These are phyloP conservation scores for Orchesellides sinensis DNA, from an alignment of 2,888 invertebrate species.

Conservation along the genomic window DNA sequence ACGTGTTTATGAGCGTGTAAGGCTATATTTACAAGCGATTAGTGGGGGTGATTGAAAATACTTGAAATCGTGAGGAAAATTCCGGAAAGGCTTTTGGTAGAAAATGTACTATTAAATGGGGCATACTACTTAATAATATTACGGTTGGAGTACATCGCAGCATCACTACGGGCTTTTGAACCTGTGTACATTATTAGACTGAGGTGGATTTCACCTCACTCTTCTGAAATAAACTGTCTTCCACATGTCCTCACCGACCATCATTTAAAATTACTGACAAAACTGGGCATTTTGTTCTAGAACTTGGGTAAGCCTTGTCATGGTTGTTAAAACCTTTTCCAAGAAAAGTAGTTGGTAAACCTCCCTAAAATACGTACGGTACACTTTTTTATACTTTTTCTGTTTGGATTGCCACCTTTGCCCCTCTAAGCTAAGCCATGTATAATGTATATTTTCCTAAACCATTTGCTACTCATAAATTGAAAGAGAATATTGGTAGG, in stretches of 20 bases:
- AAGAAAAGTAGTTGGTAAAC: slow-evolving; percentile 12
- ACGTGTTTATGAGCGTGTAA: slow-evolving; percentile 37
- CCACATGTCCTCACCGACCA: neutral
- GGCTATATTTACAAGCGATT: slow-evolving; percentile 45
- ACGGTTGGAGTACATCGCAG: neutral
- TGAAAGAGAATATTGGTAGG: slow-evolving; percentile 3
- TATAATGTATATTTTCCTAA: slow-evolving; percentile 18
- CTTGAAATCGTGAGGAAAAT: slow-evolving; percentile 43
- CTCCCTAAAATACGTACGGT: no score
- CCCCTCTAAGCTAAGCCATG: slow-evolving; percentile 1
- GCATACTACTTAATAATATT: neutral
- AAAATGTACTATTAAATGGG: neutral
- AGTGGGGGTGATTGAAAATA: slow-evolving; percentile 46
- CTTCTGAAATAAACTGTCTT: neutral
- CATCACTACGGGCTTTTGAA: no score
- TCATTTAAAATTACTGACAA: no score
- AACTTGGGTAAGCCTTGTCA: no score
- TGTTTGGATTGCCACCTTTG: slow-evolving; percentile 23
- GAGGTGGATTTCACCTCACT: neutral
- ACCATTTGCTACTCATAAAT: slow-evolving; percentile 31
- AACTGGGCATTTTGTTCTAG: no score
- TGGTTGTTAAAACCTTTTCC: no score
- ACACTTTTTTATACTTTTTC: slow-evolving; percentile 14
- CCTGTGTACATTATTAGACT: no score
- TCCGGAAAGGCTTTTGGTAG: slow-evolving; percentile 24